Base-by-base conservation (phyloP, 1,140 invertebrate species). In the Goniozus legneri region DNA sequence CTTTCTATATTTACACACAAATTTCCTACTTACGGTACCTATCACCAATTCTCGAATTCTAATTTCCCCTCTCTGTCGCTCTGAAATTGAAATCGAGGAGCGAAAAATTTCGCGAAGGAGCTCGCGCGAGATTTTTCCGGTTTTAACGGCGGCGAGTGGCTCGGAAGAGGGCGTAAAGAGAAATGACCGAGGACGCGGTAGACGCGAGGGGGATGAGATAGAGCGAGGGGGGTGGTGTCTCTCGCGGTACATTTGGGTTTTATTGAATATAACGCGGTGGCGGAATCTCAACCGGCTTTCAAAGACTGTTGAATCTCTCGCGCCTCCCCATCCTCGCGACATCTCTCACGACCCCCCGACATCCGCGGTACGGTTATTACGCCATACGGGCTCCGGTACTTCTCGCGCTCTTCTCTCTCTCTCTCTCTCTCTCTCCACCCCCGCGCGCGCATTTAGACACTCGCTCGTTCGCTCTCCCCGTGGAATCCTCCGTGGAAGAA, bases 161-260 rank as follows among this genome's bases (percentile, higher is more conserved):
- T n/a, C n/a, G 21, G 0, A 14, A 14, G 12, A 39, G 27, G 3
- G 20, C 10, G 7, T 3, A 41, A 35, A 35, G 31, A 35, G 10
- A 35, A 43, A 52, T 27, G 30, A 41, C 15, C 8, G 39, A n/a
- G 18, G 24, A 14, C 18, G 1, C 18, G 36, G 18, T 27, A 34
- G 30, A 8, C 18, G n/a, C 21, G 24, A 21, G 20, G 30, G 20
- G 16, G 36, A 35, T 18, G 46, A 8, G 27, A 22, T 30, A 36
- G 31, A 19, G 45, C 27, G 22, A 36, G 34, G 22, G 35, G 15
- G 30, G 36, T 22, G 47, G 44, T 48, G 56, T 62, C 60, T 64
- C 61, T 64, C 50, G 54, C 62, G 64, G 62, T 63, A 67, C 62
- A 67, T 67, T 67, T 63, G 56, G 64, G 45, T 64, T 66, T 67